These are phyloP conservation scores for Balanococcus diminutus DNA, from an alignment of 2,888 invertebrate species.

Conservation along the genomic window DNA sequence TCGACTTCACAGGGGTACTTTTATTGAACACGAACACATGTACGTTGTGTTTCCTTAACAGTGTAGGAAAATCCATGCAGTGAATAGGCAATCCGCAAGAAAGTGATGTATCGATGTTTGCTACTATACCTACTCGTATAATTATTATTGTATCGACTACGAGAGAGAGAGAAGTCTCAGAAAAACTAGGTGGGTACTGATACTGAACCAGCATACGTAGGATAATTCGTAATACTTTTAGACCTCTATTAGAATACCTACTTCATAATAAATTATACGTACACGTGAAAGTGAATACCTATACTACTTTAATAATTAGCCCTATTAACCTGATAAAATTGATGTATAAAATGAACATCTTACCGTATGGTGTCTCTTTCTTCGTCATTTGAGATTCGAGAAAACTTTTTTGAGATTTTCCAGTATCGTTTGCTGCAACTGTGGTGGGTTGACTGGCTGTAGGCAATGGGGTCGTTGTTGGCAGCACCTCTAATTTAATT, in stretches of 20 bases:
- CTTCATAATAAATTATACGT: conserved; percentile 50
- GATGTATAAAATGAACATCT: conserved; percentile 64
- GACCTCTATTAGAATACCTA: neutral
- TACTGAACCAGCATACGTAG: neutral
- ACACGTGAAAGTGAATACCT: conserved; percentile 52
- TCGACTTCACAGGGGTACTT: too few species aligned
- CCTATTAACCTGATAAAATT: neutral
- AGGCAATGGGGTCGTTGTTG: conserved; percentile 68
- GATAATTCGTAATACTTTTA: neutral
- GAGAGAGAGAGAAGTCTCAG: neutral
- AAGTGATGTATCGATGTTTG: too few species aligned
- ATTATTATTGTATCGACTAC: too few species aligned
- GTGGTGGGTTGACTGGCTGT: conserved; percentile 12
- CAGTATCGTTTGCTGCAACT: conserved; percentile 3
- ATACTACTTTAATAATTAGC: neutral
- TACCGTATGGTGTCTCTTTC: conserved; percentile 93
- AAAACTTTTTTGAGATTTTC: conserved; percentile 58
- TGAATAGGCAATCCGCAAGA: too few species aligned
- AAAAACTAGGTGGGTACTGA: neutral
- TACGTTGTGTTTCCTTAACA: too few species aligned
- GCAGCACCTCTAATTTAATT: conserved; percentile 67
- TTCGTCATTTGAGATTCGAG: conserved; percentile 75
- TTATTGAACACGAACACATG: too few species aligned
- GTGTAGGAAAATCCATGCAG: too few species aligned
- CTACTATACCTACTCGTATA: too few species aligned